A percentile compares a stretch with the other conserved stretches of the same genome.
Conservation (phyloP, 2,888 invertebrate species). For the Gortyna flavago region DNA sequence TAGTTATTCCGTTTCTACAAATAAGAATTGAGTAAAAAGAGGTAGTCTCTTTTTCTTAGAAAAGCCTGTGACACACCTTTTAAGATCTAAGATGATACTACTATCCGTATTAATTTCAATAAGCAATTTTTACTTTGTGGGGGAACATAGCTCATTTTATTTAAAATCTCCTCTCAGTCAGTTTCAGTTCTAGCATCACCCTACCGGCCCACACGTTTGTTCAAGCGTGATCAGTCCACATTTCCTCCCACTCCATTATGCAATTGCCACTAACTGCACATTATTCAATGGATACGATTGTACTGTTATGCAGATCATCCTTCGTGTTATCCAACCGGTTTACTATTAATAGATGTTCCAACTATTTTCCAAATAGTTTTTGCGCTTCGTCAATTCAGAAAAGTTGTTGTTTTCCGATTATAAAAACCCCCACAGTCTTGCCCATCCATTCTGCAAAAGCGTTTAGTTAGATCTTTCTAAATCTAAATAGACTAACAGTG, state of each 20-base stretch:
- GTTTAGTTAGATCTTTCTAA: neutral
- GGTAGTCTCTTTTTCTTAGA: neutral
- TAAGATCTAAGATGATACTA: neutral
- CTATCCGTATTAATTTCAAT: neutral
- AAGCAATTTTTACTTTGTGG: neutral
- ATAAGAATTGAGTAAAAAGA: neutral
- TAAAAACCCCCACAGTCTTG: neutral
- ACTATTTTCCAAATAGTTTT: neutral
- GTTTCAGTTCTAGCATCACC: slow-evolving; percentile 20
- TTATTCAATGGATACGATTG: slow-evolving; percentile 40
- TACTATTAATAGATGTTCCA: neutral
- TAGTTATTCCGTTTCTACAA: neutral
- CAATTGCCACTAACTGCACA: slow-evolving; percentile 51
- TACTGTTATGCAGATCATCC: slow-evolving; percentile 17
- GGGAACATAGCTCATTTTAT: neutral
- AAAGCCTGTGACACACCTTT: too few relatives aligned
- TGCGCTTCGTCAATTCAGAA: neutral
- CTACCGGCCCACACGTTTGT: slow-evolving; percentile 18
- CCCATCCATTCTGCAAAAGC: neutral
- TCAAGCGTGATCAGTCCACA: slow-evolving; percentile 17
- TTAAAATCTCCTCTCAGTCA: neutral
- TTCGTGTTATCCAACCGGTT: neutral
- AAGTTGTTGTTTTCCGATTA: neutral
- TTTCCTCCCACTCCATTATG: slow-evolving; percentile 47
- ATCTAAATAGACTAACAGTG: slow-evolving; percentile 9